phyloP scores from a whole-genome alignment of 1,140 invertebrate genomes.

The Heliothis subflexa region DNA sequence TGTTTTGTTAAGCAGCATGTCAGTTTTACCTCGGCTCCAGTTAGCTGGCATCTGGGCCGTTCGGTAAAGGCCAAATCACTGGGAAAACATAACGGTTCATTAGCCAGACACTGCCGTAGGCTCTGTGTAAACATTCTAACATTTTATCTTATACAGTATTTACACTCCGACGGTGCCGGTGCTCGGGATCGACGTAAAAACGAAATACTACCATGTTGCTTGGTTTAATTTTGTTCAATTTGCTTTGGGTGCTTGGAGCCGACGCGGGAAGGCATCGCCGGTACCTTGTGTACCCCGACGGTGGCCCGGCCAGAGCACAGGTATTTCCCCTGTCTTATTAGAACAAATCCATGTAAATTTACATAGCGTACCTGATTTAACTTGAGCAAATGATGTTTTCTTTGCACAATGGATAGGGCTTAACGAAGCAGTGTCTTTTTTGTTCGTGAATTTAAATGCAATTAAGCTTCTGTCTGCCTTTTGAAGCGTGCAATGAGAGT shows the following conservation, averaged over 20 bases:
- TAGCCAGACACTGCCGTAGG: slow-evolving; percentile 67
- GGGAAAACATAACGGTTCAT: slow-evolving; percentile 84
- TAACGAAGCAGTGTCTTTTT: slow-evolving; percentile 81
- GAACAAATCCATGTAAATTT: slow-evolving; percentile 65
- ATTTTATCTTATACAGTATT: slow-evolving; percentile 76
- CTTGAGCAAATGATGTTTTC: slow-evolving; percentile 82
- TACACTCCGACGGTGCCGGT: slow-evolving; percentile 65
- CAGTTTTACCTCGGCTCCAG: slow-evolving; percentile 44
- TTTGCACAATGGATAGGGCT: slow-evolving; percentile 72
- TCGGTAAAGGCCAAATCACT: slow-evolving; percentile 68
- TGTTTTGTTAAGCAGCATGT: slow-evolving; percentile 50
- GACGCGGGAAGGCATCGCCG: slow-evolving; percentile 69
- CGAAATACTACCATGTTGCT: slow-evolving; percentile 60
- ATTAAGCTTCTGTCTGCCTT: slow-evolving; percentile 71
- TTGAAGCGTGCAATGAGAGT: slow-evolving; percentile 62
- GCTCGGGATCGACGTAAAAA: slow-evolving; percentile 55
- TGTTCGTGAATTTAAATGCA: slow-evolving; percentile 82
- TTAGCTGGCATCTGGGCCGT: slow-evolving; percentile 59
- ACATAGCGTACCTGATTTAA: slow-evolving; percentile 72
- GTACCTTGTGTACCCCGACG: slow-evolving; percentile 83
- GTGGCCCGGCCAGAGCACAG: slow-evolving; percentile 83
- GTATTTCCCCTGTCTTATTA: slow-evolving; percentile 65
- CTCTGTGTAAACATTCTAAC: slow-evolving; percentile 74
- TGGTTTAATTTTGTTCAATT: slow-evolving; percentile 70
- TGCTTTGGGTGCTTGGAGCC: slow-evolving; percentile 59